Percentiles rank a stretch among this genome's conserved stretches.
These are phyloP conservation scores for Hesperia comma DNA, from an alignment of 2,888 invertebrate genomes.

Conservation along the genomic window DNA sequence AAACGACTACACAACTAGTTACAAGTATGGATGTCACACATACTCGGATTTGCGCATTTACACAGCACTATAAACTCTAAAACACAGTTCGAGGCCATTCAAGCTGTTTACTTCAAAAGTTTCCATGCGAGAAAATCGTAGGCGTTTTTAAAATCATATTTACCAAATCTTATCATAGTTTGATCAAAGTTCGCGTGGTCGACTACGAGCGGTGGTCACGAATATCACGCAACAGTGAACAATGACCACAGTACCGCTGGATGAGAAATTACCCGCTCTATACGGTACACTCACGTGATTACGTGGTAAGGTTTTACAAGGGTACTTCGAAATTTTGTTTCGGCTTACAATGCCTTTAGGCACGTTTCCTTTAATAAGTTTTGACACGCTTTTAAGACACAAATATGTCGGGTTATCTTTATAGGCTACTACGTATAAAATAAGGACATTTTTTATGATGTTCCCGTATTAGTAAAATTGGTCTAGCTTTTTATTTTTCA, in stretches of 20 bases:
- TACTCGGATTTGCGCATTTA: too few species aligned
- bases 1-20: too few species aligned
- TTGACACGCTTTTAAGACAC: not conserved
- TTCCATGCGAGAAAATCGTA: not conserved
- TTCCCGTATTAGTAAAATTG: too few species aligned
- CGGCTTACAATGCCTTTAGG: slow-evolving; percentile 1
- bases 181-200: slow-evolving; percentile 1
- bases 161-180: not conserved
- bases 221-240: slow-evolving; percentile 3
- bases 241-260: slow-evolving; percentile 17
- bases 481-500: too few species aligned
- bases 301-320: slow-evolving; percentile 2
- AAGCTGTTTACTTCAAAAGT: not conserved
- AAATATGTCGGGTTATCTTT: not conserved
- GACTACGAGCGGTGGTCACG: not conserved
- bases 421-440: too few species aligned
- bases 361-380: slow-evolving; percentile 5
- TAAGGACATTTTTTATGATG: too few species aligned
- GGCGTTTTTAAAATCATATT: slow-evolving; percentile 2
- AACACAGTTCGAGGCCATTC: not conserved
- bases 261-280: slow-evolving; percentile 19
- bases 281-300: not conserved
- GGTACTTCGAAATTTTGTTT: slow-evolving; percentile 6
- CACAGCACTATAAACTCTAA: not conserved
- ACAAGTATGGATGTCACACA: too few species aligned